Conservation (phyloP, 2,113 vertebrate species). For the Phyllostomus discolor region DNA sequence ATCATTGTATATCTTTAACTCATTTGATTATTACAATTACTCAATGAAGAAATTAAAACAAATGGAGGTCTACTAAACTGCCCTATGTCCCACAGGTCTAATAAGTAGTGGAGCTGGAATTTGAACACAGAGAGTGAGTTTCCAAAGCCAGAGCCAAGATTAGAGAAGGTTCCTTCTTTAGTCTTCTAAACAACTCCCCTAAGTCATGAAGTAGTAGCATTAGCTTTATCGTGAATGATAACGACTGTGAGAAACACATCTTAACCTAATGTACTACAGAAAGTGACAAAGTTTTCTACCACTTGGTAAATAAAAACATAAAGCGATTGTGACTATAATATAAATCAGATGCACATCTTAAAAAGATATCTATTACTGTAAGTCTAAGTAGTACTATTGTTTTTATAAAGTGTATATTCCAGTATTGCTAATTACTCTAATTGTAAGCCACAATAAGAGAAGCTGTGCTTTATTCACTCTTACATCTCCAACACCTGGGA, state of each 20-base stretch:
- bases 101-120: not conserved
- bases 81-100: not conserved
- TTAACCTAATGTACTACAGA: not conserved
- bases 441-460: not conserved
- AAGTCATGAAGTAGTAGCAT: conserved; percentile 1
- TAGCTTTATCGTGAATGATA: conserved; percentile 33
- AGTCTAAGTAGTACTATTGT: not conserved
- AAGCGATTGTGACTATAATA: not conserved
- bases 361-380: conserved; percentile 10
- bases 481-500: not conserved
- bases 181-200: not conserved
- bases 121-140: not conserved
- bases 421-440: not conserved
- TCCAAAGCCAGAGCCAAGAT: not conserved
- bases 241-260: not conserved
- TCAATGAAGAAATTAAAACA: not conserved
- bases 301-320: conserved; percentile 25
- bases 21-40: not conserved
- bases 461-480: not conserved
- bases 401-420: not conserved
- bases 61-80: not conserved
- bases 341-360: conserved; percentile 37
- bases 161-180: not conserved
- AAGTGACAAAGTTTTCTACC: not conserved
- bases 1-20: not conserved